Percentiles rank a stretch among this genome's conserved stretches.
Conservation (phyloP, 2,888 invertebrate genomes). For the Spatulosminthurus flaviceps region DNA sequence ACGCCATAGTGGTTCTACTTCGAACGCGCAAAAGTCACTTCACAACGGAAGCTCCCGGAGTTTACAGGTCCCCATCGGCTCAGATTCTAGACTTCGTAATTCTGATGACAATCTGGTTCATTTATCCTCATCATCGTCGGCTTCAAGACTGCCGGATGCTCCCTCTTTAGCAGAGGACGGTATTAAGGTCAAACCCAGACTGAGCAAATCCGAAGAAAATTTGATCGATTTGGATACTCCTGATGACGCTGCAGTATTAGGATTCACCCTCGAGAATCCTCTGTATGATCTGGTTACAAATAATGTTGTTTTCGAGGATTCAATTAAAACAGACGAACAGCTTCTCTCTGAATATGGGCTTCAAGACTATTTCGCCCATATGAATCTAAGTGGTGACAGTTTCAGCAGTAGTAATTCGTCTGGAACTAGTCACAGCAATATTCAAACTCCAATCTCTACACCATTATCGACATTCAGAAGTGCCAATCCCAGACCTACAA, state of each 20-base stretch:
- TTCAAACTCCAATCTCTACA: constrained; percentile 25
- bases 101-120: constrained; percentile 61
- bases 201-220: constrained; percentile 63
- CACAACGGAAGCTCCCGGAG: constrained; percentile 38
- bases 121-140: constrained; percentile 58
- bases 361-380: constrained; percentile 56
- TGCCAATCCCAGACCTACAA: constrained; percentile 16
- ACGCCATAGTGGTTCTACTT: constrained; percentile 48
- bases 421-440: constrained; percentile 40
- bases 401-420: constrained; percentile 42
- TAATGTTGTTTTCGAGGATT: constrained; percentile 60
- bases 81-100: constrained; percentile 49
- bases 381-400: constrained; percentile 42
- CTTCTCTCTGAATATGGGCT: constrained; percentile 62
- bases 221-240: constrained; percentile 63
- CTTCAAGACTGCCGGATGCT: constrained; percentile 55
- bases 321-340: constrained; percentile 59
- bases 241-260: constrained; percentile 46
- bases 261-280: constrained; percentile 62
- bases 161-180: constrained; percentile 40
- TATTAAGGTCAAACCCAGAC: constrained; percentile 54
- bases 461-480: constrained; percentile 19
- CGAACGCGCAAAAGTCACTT: constrained; percentile 24
- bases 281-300: constrained; percentile 61
- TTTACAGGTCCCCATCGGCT: constrained; percentile 41